A percentile compares a stretch with the other conserved stretches of the same genome.
Conservation (phyloP, 2,113 vertebrate genomes). For the Xiphophorus hellerii region DNA sequence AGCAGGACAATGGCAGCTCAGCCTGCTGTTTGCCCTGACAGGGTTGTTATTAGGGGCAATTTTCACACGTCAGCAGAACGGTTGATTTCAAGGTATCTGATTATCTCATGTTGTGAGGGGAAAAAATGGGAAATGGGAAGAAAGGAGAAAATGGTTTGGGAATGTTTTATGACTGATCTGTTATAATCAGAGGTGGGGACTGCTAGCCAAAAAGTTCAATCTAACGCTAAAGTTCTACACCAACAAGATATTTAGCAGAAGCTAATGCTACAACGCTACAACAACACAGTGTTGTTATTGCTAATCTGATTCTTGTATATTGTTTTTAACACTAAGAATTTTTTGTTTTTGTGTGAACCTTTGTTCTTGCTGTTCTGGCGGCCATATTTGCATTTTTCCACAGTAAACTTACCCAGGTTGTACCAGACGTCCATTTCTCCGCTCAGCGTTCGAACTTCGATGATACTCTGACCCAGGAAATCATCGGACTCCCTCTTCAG, state of each 20-base stretch:
- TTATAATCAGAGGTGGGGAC: no score
- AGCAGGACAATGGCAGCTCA: conserved; percentile 51
- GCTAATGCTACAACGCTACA: no score
- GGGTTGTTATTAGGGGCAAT: conserved; percentile 76
- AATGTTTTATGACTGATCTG: conserved; percentile 17
- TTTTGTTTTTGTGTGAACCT: no score
- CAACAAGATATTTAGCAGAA: no score
- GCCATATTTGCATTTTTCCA: neutral
- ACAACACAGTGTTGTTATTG: no score
- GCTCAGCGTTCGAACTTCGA: conserved; percentile 95
- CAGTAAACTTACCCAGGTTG: conserved; percentile 90
- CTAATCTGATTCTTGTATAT: no score
- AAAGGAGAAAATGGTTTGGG: neutral
- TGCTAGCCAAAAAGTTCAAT: no score
- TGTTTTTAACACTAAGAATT: no score
- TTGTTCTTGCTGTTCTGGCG: no score
- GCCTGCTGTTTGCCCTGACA: conserved; percentile 73
- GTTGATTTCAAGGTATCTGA: conserved; percentile 72
- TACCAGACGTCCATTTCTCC: conserved; percentile 99
- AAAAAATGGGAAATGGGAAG: neutral
- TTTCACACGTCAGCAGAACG: conserved; percentile 66
- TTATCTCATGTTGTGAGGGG: conserved; percentile 67
- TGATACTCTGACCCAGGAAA: conserved; percentile 97
- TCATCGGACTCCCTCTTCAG: conserved; percentile 97
- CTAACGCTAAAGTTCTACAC: no score